phyloP scores from a whole-genome alignment of 1,140 invertebrate genomes.

The Oreohelix idahoensis region DNA sequence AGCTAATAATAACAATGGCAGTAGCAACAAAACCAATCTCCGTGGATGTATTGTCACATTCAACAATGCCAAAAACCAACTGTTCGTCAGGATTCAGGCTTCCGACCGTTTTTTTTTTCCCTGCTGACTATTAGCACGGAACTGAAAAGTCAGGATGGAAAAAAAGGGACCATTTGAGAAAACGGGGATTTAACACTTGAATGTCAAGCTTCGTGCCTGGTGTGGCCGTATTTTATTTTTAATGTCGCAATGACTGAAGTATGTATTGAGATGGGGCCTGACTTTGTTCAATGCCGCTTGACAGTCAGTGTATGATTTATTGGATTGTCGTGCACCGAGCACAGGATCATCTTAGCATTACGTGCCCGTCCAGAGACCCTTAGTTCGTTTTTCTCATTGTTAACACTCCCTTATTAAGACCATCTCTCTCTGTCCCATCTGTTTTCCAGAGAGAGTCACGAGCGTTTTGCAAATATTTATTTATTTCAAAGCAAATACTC shows the following conservation, averaged over 20 bases:
- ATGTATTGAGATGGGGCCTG: not conserved
- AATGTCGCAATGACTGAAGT: conserved; percentile 9
- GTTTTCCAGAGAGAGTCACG: too few species aligned
- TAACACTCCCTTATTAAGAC: too few species aligned
- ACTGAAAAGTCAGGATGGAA: not conserved
- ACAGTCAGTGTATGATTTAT: conserved; percentile 34
- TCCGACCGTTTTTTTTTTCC: not conserved
- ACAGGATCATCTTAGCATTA: conserved; percentile 30
- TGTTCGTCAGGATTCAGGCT: not conserved
- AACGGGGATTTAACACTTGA: not conserved
- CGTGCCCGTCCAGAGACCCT: too few species aligned
- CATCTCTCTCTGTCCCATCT: too few species aligned
- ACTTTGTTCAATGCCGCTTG: not conserved
- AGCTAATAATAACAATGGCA: not conserved
- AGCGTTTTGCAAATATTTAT: too few species aligned
- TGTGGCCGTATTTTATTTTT: not conserved
- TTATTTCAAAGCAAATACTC: too few species aligned
- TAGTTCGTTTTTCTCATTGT: too few species aligned
- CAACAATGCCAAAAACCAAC: not conserved
- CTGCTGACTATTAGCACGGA: not conserved
- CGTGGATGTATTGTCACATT: not conserved
- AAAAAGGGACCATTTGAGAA: not conserved
- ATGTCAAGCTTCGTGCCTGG: not conserved
- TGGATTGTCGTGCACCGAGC: not conserved
- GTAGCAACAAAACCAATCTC: not conserved